A percentile compares a stretch with the other conserved stretches of the same genome.
Conservation (phyloP, 2,888 invertebrate genomes). For the Mythimna impura region DNA sequence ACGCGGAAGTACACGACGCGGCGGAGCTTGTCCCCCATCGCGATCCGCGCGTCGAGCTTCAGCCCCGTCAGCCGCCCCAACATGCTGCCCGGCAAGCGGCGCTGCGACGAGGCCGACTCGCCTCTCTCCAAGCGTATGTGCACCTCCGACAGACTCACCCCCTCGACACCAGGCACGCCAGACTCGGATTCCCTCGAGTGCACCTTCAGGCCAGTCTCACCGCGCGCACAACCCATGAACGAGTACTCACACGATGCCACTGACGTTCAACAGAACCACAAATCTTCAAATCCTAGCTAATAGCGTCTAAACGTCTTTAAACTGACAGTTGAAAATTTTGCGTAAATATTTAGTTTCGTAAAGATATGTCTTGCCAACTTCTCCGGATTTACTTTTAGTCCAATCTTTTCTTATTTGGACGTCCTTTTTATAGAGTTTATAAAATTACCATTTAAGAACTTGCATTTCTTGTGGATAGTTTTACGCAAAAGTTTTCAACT, state of each 20-base stretch:
- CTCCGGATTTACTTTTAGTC: slow-evolving; percentile 43
- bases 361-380: slow-evolving; percentile 51
- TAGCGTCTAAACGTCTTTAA: slow-evolving; percentile 63
- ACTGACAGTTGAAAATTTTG: slow-evolving; percentile 67
- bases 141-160: slow-evolving; percentile 79
- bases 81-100: slow-evolving; percentile 90
- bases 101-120: slow-evolving; percentile 91
- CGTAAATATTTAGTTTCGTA: slow-evolving; percentile 33
- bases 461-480: slow-evolving; percentile 34
- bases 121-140: slow-evolving; percentile 85
- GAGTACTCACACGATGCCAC: slow-evolving; percentile 73
- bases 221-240: slow-evolving; percentile 81
- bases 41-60: slow-evolving; percentile 94
- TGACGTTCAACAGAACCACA: slow-evolving; percentile 77
- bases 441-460: slow-evolving; percentile 46
- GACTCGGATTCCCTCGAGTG: slow-evolving; percentile 87
- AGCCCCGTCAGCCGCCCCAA: slow-evolving; percentile 91
- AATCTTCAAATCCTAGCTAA: slow-evolving; percentile 86
- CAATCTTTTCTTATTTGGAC: slow-evolving; percentile 43
- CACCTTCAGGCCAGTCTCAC: slow-evolving; percentile 88
- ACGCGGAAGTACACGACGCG: slow-evolving; percentile 95
- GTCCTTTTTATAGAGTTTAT: slow-evolving; percentile 39
- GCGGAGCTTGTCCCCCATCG: slow-evolving; percentile 97
- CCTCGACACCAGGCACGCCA: slow-evolving; percentile 84
- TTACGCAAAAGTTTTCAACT: slow-evolving; percentile 69